These are phyloP conservation scores for Aphidius ervi DNA, from an alignment of 1,140 invertebrate species.

Conservation along the genomic window DNA sequence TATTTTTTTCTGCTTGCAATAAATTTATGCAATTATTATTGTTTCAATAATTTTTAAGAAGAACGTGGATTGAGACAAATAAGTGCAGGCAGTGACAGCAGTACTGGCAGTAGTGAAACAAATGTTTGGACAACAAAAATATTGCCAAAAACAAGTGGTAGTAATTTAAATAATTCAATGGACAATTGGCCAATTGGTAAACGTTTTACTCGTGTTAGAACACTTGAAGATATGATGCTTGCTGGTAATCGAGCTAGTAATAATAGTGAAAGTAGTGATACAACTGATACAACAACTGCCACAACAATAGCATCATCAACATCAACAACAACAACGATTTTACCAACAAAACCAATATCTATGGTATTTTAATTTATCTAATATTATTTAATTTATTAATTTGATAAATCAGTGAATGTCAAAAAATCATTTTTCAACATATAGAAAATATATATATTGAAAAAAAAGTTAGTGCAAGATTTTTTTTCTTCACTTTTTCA, in stretches of 20 bases:
- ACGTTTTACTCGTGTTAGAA: slow-evolving; percentile 34
- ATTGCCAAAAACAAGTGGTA: slow-evolving; percentile 25
- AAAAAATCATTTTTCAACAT: not conserved
- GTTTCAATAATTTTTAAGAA: slow-evolving; percentile 16
- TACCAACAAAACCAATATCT: slow-evolving; percentile 26
- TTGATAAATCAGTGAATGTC: not conserved
- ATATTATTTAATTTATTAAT: slow-evolving; percentile 5
- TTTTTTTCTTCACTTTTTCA: no score
- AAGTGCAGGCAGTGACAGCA: slow-evolving; percentile 47
- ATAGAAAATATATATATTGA: not conserved
- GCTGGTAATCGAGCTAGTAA: slow-evolving; percentile 29
- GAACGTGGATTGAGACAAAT: slow-evolving; percentile 44
- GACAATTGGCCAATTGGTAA: slow-evolving; percentile 34
- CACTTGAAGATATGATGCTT: slow-evolving; percentile 34
- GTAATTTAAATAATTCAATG: slow-evolving; percentile 30
- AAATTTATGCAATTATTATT: slow-evolving; percentile 14
- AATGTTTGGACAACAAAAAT: slow-evolving; percentile 46
- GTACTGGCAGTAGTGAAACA: slow-evolving; percentile 45
- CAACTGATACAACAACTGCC: slow-evolving; percentile 37
- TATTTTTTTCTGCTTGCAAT: slow-evolving; percentile 8
- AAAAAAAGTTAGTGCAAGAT: not conserved
- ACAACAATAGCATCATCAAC: slow-evolving; percentile 39
- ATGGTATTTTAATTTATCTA: slow-evolving; percentile 24
- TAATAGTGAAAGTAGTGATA: slow-evolving; percentile 46
- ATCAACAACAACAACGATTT: slow-evolving; percentile 38